Evolutionary conservation across 2,113 vertebrate genomes (phyloP).

Genomic region (Sinocyclocheilus grahami): DNA sequence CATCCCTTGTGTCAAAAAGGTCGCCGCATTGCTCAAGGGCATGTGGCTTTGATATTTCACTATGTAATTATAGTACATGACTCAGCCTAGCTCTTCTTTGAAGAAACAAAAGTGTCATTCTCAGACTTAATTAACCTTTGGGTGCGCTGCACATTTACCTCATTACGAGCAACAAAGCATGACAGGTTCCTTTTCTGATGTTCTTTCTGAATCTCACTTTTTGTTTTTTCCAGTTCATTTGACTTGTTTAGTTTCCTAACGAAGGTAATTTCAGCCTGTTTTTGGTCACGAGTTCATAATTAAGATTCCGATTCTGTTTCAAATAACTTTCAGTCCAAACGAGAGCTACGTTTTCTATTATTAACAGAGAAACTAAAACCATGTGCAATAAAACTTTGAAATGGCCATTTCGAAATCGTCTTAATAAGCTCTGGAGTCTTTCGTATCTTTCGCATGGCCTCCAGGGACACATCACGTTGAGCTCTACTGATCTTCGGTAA

Average conservation of each 20-base stretch:
- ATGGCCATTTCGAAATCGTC: background rate
- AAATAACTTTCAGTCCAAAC: background rate
- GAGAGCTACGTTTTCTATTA: background rate
- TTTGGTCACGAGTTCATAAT: background rate
- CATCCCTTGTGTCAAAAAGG: constrained; percentile 12
- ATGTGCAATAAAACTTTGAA: background rate
- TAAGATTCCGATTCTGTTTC: background rate
- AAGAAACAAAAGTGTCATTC: constrained; percentile 32
- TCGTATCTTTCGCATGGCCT: background rate
- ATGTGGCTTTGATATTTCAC: background rate
- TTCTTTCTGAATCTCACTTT: constrained; percentile 7
- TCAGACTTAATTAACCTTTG: constrained; percentile 35
- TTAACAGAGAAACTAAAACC: background rate
- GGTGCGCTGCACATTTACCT: constrained; percentile 1
- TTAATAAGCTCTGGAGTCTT: constrained; percentile 4
- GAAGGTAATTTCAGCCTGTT: background rate
- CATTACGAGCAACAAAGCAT: constrained; percentile 25
- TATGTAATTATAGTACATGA: constrained; percentile 14
- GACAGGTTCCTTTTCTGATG: constrained; percentile 31
- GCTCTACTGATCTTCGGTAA: constrained; percentile 18
- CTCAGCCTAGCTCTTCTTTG: constrained; percentile 2
- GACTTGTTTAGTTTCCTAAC: background rate
- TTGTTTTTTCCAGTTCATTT: background rate
- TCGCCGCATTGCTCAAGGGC: background rate
- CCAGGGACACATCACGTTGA: background rate